Evolutionary conservation across 2,113 vertebrate species (phyloP).

Genomic region (Eurypyga helias): DNA sequence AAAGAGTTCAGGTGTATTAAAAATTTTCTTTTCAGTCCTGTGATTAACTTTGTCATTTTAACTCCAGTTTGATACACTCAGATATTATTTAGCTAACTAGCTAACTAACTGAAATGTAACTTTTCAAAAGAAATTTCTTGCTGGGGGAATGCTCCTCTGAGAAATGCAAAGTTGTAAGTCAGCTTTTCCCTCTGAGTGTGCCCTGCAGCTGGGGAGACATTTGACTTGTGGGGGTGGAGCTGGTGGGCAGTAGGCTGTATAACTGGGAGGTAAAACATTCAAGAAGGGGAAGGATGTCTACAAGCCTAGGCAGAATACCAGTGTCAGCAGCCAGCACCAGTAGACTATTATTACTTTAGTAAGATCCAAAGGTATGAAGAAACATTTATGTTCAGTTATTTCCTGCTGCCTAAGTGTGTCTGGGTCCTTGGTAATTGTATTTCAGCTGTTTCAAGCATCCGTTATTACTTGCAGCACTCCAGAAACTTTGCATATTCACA

Average conservation of each 20-base stretch:
- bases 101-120: not conserved
- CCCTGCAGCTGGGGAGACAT: not conserved
- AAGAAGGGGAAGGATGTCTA: not conserved
- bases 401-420: not conserved
- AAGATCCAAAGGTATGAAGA: not conserved
- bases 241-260: not conserved
- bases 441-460: not conserved
- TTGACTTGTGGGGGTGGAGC: not conserved
- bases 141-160: not conserved
- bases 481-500: not conserved
- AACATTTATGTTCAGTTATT: not conserved
- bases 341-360: not conserved
- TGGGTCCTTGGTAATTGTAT: not conserved
- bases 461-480: not conserved
- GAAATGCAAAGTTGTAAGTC: not conserved
- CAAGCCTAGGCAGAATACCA: not conserved
- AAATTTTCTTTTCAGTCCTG: not conserved
- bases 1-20: not conserved
- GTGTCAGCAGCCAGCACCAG: not conserved
- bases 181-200: not conserved
- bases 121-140: not conserved
- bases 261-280: not conserved
- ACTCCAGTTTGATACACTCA: not conserved
- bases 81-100: not conserved
- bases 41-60: not conserved